phyloP scores from a whole-genome alignment of 2,113 vertebrate species.

The Cisticola juncidis region DNA sequence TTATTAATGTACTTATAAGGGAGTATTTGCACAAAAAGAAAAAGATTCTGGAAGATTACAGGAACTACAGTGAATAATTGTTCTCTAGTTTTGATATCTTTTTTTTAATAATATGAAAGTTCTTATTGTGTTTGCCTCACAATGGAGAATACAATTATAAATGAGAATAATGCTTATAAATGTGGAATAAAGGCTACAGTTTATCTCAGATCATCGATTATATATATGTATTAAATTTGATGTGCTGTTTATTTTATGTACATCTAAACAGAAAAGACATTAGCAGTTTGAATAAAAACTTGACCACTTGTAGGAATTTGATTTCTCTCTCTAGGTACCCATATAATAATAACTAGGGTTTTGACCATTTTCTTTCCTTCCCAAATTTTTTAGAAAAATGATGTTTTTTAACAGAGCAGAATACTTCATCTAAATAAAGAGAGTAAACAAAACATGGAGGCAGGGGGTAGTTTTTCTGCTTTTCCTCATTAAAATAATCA shows the following conservation, averaged over 20 bases:
- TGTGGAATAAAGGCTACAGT: background rate
- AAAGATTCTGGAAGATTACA: conserved; percentile 21
- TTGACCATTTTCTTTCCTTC: background rate
- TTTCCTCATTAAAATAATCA: background rate
- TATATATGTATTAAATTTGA: background rate
- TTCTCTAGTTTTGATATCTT: background rate
- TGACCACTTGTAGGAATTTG: background rate
- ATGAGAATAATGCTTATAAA: background rate
- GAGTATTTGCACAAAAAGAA: conserved; percentile 24
- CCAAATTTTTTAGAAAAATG: background rate
- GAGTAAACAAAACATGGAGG: background rate
- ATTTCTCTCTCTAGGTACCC: background rate
- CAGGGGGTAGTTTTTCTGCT: background rate
- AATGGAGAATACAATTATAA: background rate
- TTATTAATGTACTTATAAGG: conserved; percentile 55
- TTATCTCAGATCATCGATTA: background rate
- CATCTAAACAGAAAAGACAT: background rate
- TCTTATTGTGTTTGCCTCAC: conserved; percentile 10
- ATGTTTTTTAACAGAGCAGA: background rate
- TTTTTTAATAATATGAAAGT: conserved; percentile 13
- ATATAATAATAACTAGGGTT: background rate
- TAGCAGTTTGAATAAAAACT: background rate
- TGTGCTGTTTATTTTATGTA: background rate
- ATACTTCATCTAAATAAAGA: background rate
- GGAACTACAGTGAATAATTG: conserved; percentile 19